Evolutionary conservation across 2,888 invertebrate genomes (phyloP), one percentile per base, ranked within the genome.

Genomic region (Diadegma fenestrale): DNA sequence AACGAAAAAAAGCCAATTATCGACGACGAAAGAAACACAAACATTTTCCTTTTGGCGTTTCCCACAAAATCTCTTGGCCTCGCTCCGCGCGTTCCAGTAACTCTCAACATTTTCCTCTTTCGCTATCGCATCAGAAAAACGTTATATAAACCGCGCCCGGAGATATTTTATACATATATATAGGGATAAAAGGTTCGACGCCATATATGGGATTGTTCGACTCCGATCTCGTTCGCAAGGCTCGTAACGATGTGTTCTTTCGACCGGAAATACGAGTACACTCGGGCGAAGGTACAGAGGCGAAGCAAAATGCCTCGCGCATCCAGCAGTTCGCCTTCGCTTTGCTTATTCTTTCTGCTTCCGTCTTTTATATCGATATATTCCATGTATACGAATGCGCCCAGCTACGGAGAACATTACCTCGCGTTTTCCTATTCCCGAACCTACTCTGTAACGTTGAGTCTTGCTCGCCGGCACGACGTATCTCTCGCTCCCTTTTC

Each of bases 181-280:
- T 0, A 12, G 22, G 8, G 19, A 19, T 51, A 22, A 22, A 26
- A 26, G 14, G 33, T 33, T 4, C 5, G 8, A 1, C 19, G 8
- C 2, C 22, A 3, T 14, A 26, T 14, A 58, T 58, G 22, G 54
- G 51, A 51, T 66, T 66, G 78, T 66, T 76, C 69, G 78, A 84
- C 37, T 63, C 30, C 37, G 63, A 79, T 76, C 68, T 68, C 78
- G 66, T 80, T 58, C 54, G 22, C 66, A 63, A 22, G 14, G 43
- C 66, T 64, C 68, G 83, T 83, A 83, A 83, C 79, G 68, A 61
- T 83, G 37, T 77, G 78, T 68, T 83, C 79, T 61, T 83, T 83
- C 75, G 68, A 79, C 83, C 73, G 73, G 73, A 78, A 79, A 73
- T 75, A 79, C 75, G 72, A 48, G 41, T 73, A 37, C 41, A 19